Evolutionary conservation across 1,140 invertebrate genomes (phyloP).

Genomic region (Lasaia peninsularis): DNA sequence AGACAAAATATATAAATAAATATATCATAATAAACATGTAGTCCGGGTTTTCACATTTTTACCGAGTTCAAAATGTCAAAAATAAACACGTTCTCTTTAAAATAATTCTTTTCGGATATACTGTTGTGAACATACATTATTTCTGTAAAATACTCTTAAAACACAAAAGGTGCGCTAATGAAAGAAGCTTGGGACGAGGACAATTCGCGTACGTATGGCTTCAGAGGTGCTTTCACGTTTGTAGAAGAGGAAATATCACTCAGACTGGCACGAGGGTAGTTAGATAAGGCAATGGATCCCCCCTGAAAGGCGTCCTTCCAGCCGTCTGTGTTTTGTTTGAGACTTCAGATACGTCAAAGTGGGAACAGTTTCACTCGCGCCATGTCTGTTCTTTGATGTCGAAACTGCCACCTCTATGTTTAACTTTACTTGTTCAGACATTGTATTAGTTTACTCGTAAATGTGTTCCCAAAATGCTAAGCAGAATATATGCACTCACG

Average conservation of each 20-base stretch:
- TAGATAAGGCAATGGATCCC: slow-evolving; percentile 9
- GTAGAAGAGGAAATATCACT: slow-evolving; percentile 2
- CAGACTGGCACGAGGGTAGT: slow-evolving; percentile 6
- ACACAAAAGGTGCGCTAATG: neutral
- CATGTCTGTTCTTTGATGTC: neutral
- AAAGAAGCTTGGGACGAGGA: neutral
- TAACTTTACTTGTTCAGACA: too few relatives aligned
- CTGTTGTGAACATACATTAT: neutral
- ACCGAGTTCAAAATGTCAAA: too few relatives aligned
- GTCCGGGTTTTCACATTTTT: too few relatives aligned
- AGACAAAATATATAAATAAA: too few relatives aligned
- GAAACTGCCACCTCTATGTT: neutral
- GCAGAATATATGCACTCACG: too few relatives aligned
- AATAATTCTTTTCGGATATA: too few relatives aligned
- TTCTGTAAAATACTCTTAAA: neutral
- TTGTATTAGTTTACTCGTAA: too few relatives aligned
- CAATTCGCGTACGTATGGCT: neutral
- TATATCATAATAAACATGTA: too few relatives aligned
- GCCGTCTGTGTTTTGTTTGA: neutral
- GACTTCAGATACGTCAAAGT: neutral
- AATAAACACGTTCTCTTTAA: too few relatives aligned
- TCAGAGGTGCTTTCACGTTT: neutral
- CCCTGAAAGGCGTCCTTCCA: neutral
- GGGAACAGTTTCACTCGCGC: neutral
- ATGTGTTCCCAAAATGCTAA: too few relatives aligned